Percentiles rank a stretch among this genome's conserved stretches.
Conservation (phyloP, 2,888 invertebrate genomes). For the Netelia virgata region DNA sequence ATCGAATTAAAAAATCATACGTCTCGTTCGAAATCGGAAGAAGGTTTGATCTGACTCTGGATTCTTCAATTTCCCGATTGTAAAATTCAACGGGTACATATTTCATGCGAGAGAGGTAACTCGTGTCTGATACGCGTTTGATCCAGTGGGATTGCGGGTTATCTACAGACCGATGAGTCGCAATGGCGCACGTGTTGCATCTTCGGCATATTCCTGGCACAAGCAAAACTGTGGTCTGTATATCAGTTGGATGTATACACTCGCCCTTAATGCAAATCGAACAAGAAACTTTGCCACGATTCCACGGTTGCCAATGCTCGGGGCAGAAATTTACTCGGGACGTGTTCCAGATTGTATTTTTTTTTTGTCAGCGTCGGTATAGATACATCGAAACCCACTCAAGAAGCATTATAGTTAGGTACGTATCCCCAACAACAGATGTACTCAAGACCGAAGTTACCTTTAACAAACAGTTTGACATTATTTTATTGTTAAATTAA, state of each 20-base stretch:
- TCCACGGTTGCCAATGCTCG: not conserved
- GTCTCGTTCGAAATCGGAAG: slow-evolving; percentile 1
- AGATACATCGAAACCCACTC: no score
- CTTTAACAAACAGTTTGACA: no score
- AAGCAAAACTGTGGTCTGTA: not conserved
- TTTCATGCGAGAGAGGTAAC: slow-evolving; percentile 19
- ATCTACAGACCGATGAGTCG: slow-evolving; percentile 55
- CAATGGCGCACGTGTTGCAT: slow-evolving; percentile 62
- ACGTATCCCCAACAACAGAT: no score
- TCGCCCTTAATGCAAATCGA: slow-evolving; percentile 25
- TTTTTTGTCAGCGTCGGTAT: not conserved
- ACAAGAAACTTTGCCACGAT: not conserved
- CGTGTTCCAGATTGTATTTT: not conserved
- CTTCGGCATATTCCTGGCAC: slow-evolving; percentile 54
- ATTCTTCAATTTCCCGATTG: slow-evolving; percentile 23
- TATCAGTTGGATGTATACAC: not conserved
- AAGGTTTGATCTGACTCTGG: slow-evolving; percentile 6
- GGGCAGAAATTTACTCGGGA: not conserved
- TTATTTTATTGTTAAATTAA: no score
- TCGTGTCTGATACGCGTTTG: slow-evolving; percentile 21
- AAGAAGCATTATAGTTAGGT: no score
- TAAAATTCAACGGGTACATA: slow-evolving; percentile 4
- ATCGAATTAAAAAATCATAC: not conserved
- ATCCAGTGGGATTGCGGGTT: slow-evolving; percentile 36
- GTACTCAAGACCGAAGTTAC: no score